These are phyloP conservation scores for Echeneis naucrates DNA, from an alignment of 2,797 vertebrate genomes.

Conservation along the genomic window DNA sequence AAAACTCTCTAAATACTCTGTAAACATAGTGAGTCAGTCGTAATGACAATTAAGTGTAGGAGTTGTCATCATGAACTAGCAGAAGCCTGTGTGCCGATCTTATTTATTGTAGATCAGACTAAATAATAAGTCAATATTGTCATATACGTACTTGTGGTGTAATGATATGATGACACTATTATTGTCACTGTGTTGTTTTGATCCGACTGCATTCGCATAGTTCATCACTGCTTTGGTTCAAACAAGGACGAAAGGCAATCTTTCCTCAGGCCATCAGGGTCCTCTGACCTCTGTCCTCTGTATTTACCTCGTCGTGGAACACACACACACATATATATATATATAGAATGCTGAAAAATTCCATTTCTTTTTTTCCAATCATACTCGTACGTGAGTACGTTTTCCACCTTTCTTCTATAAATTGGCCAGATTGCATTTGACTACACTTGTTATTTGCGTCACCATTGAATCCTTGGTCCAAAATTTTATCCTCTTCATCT, in stretches of 20 bases:
- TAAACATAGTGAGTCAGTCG: constrained; percentile 29
- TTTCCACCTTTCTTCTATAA: no score
- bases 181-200: constrained; percentile 7
- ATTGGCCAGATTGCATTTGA: background rate
- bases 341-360: background rate
- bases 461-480: constrained; percentile 6
- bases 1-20: constrained; percentile 48
- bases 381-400: no score
- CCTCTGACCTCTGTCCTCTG: background rate
- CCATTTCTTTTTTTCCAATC: background rate
- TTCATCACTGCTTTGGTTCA: constrained; percentile 2
- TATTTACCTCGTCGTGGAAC: background rate
- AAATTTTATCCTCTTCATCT: background rate
- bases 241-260: background rate
- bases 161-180: background rate
- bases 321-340: background rate
- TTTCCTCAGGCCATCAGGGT: background rate
- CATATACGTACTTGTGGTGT: background rate
- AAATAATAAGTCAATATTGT: constrained; percentile 7
- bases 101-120: constrained; percentile 38
- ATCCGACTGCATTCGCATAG: background rate
- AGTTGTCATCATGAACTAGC: constrained; percentile 53
- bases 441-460: constrained; percentile 2
- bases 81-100: constrained; percentile 22
- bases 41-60: constrained; percentile 44